These are phyloP conservation scores for Eutrigla gurnardus DNA, from an alignment of 2,797 vertebrate genomes.

Conservation along the genomic window DNA sequence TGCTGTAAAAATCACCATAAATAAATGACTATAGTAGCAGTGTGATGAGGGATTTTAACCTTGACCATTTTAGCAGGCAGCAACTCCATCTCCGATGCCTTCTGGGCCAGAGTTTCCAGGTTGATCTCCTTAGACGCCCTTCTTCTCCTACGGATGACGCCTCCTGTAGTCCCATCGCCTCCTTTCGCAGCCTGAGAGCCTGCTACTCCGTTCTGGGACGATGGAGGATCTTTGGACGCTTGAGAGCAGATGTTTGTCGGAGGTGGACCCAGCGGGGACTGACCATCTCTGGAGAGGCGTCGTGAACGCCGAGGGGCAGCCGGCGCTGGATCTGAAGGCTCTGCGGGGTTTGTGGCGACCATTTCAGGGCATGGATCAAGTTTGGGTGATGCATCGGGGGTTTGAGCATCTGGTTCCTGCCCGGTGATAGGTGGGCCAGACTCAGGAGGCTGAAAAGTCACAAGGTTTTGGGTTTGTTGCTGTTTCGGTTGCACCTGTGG, in stretches of 20 bases:
- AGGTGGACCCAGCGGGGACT: slow-evolving; percentile 81
- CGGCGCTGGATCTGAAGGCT: slow-evolving; percentile 20
- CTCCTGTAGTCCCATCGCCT: slow-evolving; percentile 83
- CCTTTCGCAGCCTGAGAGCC: slow-evolving; percentile 48
- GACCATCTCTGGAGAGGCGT: slow-evolving; percentile 86
- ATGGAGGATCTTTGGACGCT: slow-evolving; percentile 59
- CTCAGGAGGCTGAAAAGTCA: slow-evolving; percentile 60
- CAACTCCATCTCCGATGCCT: slow-evolving; percentile 92
- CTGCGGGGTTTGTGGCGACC: slow-evolving; percentile 12
- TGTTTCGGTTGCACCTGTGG: slow-evolving; percentile 62
- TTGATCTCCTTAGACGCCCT: slow-evolving; percentile 93
- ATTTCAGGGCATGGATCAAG: slow-evolving; percentile 34
- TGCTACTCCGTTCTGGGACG: slow-evolving; percentile 70
- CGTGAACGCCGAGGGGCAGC: slow-evolving; percentile 90
- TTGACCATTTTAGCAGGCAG: slow-evolving; percentile 77
- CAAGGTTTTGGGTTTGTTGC: slow-evolving; percentile 66
- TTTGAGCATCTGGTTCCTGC: slow-evolving; percentile 38
- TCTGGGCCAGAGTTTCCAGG: slow-evolving; percentile 92
- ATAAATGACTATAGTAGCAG: neutral
- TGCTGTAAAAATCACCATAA: neutral
- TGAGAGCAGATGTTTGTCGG: slow-evolving; percentile 74
- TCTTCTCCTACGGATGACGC: slow-evolving; percentile 90
- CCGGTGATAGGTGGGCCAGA: slow-evolving; percentile 25
- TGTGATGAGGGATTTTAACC: slow-evolving; percentile 58
- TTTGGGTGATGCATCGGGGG: neutral